phyloP scores from a whole-genome alignment of 2,113 vertebrate species.

The Notothenia coriiceps region DNA sequence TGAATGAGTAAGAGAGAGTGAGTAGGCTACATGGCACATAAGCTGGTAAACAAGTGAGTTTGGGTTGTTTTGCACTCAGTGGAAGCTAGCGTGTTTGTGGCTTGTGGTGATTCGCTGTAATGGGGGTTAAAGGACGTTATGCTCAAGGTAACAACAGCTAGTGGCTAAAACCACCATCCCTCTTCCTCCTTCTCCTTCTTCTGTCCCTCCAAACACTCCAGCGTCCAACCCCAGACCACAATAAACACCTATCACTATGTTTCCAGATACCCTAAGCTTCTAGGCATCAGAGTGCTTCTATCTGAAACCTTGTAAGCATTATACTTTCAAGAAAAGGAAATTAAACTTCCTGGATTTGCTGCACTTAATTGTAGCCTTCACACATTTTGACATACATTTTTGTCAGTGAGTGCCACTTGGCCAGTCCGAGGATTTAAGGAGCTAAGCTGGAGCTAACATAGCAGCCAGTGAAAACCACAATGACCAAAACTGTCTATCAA shows the following conservation, averaged over 20 bases:
- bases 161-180: conserved; percentile 78
- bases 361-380: conserved; percentile 26
- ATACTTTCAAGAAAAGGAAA: conserved; percentile 39
- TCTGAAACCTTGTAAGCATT: conserved; percentile 46
- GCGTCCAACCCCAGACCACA: conserved; percentile 76
- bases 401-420: conserved; percentile 40
- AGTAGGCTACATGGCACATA: conserved; percentile 61
- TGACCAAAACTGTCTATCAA: conserved; percentile 71
- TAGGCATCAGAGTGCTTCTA: conserved; percentile 35
- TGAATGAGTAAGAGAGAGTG: conserved; percentile 51
- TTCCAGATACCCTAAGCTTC: conserved; percentile 31
- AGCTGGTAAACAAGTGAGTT: conserved; percentile 84
- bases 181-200: conserved; percentile 70
- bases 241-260: conserved; percentile 73
- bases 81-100: conserved; percentile 80
- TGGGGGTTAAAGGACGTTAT: conserved; percentile 78
- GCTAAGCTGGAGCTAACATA: conserved; percentile 53
- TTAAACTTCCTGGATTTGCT: conserved; percentile 24
- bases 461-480: conserved; percentile 75
- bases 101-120: conserved; percentile 76
- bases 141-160: conserved; percentile 83
- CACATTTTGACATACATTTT: conserved; percentile 48
- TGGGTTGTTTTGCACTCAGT: conserved; percentile 78
- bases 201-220: conserved; percentile 72
- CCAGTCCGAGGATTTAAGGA: conserved; percentile 34